Conservation (phyloP, 2,888 invertebrate species). For the Craniophora ligustri region DNA sequence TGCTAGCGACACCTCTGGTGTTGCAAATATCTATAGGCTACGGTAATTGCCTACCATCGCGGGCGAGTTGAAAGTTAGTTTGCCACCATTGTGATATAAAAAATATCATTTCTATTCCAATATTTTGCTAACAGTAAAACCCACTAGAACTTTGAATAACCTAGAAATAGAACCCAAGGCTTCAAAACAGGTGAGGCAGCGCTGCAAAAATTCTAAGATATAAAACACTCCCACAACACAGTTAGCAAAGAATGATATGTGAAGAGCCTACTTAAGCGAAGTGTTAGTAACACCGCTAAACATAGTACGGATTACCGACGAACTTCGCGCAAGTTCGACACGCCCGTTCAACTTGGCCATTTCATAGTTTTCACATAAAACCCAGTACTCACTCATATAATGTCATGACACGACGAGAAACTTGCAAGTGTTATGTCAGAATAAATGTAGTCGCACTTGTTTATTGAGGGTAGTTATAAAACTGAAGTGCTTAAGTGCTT, state of each 20-base stretch:
- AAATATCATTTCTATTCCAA: too few relatives aligned
- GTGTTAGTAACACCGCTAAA: slow-evolving; percentile 24
- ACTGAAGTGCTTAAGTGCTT: too few relatives aligned
- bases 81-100: too few relatives aligned
- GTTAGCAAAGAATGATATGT: background rate
- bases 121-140: too few relatives aligned
- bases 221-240: background rate
- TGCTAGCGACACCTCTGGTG: too few relatives aligned
- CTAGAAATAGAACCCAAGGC: too few relatives aligned
- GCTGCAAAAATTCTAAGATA: background rate
- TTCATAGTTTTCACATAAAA: slow-evolving; percentile 54
- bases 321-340: slow-evolving; percentile 30
- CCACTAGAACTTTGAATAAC: too few relatives aligned
- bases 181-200: too few relatives aligned
- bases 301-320: slow-evolving; percentile 22
- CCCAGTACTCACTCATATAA: slow-evolving; percentile 26
- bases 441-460: background rate
- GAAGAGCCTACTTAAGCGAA: slow-evolving; percentile 9
- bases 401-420: slow-evolving; percentile 12
- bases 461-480: background rate
- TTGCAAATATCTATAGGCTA: too few relatives aligned
- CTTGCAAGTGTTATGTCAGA: slow-evolving; percentile 24
- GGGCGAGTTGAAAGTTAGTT: too few relatives aligned
- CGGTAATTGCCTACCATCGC: too few relatives aligned
- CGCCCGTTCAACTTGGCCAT: slow-evolving; percentile 39